Base-by-base conservation (phyloP, 2,113 vertebrate genomes). In the Butastur rufipennis region DNA sequence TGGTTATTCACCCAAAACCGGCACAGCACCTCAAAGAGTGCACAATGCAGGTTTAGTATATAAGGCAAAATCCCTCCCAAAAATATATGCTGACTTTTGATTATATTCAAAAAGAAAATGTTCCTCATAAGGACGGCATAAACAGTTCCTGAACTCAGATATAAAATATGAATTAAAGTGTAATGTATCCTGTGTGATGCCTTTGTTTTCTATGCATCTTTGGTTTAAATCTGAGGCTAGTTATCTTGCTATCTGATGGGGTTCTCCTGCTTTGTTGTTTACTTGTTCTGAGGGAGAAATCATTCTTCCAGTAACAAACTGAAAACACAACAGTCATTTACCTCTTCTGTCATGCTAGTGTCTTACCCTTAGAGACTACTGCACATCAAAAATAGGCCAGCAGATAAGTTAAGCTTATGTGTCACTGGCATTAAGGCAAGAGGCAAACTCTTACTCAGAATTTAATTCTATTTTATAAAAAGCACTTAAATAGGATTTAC, bases 331-430 rank as follows among this genome's bases (percentile, higher is more conserved):
- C 45, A 82, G 81, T 47, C 43, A 79, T 74, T 81, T 90, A 66
- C 58, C 56, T 91, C 81, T 42, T 71, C 59, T 81, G 8, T 67
- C 84, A 84, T 20, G 26, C 71, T 83, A 91, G 22, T 19, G 9
- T 25, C 48, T 62, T 59, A 63, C 34, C 94, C 83, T 81, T 36
- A 66, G 89, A 95, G 91, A 93, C 67, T 82, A 45, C 50, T 68
- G 36, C 36, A 56, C 67, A 70, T 90, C 75, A 85, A 78, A 94
- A 94, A 59, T 89, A 93, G 92, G 94, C 90, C 92, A 94, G 72
- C 77, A 87, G 71, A 63, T 59, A 82, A 5, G 4, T 50, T 75
- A 89, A 94, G 68, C 82, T 92, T 79, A 55, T 77, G 34, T 82
- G 62, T 73, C 63, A 73, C 59, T 48, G 53, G 71, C 45, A 80